These are phyloP conservation scores for Calliphora vomitoria DNA, from an alignment of 2,888 invertebrate species.

Conservation along the genomic window DNA sequence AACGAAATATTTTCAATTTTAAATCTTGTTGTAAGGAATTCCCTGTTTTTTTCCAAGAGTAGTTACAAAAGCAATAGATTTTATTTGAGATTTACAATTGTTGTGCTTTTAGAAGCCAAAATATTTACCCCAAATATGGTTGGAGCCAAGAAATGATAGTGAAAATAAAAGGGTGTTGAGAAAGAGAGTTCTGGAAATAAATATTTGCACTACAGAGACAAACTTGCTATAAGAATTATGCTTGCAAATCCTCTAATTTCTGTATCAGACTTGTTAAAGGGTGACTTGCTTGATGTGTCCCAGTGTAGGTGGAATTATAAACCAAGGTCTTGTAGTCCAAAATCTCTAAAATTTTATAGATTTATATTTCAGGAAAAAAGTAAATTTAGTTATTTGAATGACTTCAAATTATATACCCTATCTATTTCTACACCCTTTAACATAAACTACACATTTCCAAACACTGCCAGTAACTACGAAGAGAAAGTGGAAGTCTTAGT, in stretches of 20 bases:
- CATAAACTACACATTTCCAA: not conserved
- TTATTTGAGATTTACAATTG: slow-evolving; percentile 55
- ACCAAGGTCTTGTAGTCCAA: too few relatives aligned
- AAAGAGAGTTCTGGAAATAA: not conserved
- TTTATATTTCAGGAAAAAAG: too few relatives aligned
- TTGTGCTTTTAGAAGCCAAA: slow-evolving; percentile 61
- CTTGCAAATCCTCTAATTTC: too few relatives aligned
- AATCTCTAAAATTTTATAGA: too few relatives aligned
- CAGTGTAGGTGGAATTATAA: too few relatives aligned
- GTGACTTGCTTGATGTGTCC: too few relatives aligned
- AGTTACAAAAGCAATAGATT: slow-evolving; percentile 50
- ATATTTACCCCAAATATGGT: slow-evolving; percentile 65
- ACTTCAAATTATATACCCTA: too few relatives aligned
- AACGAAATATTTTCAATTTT: not conserved
- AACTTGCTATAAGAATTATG: too few relatives aligned
- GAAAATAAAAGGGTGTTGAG: slow-evolving; percentile 27
- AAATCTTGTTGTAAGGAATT: slow-evolving; percentile 6
- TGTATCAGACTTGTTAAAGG: too few relatives aligned
- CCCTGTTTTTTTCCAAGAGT: not conserved
- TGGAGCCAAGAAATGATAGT: slow-evolving; percentile 40
- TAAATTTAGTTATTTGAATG: too few relatives aligned
- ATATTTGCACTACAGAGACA: too few relatives aligned
- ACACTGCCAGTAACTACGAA: not conserved
- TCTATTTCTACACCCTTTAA: slow-evolving; percentile 27
- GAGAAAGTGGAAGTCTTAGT: slow-evolving; percentile 55